Percentiles rank a stretch among this genome's conserved stretches.
phyloP scores from a whole-genome alignment of 2,113 vertebrate species.

The Alectura lathami region DNA sequence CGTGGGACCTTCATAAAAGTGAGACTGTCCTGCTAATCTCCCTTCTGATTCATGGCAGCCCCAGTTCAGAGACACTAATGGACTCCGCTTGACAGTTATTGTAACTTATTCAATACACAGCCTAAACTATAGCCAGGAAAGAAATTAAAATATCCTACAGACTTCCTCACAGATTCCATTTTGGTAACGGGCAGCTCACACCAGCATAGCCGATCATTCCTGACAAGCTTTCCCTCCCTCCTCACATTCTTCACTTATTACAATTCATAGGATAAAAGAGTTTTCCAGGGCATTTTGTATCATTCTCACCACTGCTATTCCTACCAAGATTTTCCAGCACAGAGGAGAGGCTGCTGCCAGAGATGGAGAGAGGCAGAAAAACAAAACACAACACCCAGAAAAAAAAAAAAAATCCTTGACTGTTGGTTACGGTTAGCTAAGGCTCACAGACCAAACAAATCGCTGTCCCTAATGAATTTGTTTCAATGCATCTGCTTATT shows the following conservation, averaged over 20 bases:
- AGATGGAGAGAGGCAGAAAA: not conserved
- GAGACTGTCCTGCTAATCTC: slow-evolving; percentile 11
- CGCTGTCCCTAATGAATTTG: slow-evolving; percentile 33
- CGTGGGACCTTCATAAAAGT: not conserved
- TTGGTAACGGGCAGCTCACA: not conserved
- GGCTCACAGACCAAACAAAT: slow-evolving; percentile 29
- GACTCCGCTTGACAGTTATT: slow-evolving; percentile 46
- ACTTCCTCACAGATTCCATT: not conserved
- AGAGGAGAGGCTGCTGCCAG: not conserved
- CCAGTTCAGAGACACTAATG: slow-evolving; percentile 54
- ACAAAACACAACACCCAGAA: not conserved
- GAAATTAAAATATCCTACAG: slow-evolving; percentile 41
- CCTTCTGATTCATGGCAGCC: slow-evolving; percentile 46
- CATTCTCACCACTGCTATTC: not conserved
- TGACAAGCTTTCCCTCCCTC: not conserved
- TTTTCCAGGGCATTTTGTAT: not conserved
- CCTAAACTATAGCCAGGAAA: slow-evolving; percentile 49
- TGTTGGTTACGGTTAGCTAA: not conserved
- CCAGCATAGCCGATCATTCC: not conserved
- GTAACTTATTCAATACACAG: slow-evolving; percentile 32
- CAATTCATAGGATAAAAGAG: slow-evolving; percentile 9
- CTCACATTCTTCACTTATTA: slow-evolving; percentile 6
- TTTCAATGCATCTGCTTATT: slow-evolving; percentile 41
- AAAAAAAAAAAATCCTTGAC: not conserved
- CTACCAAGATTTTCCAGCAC: not conserved